Evolutionary conservation across 2,797 vertebrate species (phyloP), one percentile per base, ranked within the genome.

Genomic region (Podarcis siculus): DNA sequence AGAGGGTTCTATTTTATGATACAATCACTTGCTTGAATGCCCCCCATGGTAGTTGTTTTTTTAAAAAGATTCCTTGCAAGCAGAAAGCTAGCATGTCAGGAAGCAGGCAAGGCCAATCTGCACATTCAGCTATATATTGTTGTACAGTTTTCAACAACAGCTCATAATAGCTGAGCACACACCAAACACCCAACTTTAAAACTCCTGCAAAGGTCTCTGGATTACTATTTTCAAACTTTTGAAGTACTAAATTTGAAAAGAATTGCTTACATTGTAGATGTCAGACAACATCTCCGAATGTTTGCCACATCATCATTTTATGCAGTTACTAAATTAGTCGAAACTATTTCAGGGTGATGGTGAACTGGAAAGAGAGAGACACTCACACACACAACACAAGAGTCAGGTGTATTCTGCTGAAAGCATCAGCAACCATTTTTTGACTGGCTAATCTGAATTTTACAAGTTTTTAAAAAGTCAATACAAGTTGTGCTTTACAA

Each of bases 401-500:
- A 32, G 30, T 9, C 3, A 69, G 37, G 39, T 64, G 61, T 15
- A 69, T 79, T 79, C 71, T 23, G 21, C 25, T 66, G 82, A 45
- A 79, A 86, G 79, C 71, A 80, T 55, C 32, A 49, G 17, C 32
- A 77, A 55, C 2, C 8, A 75, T 30, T 84, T 71, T 86, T 85
- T 86, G 79, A 81, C 78, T 67, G 77, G 15, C 35, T 76, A 64
- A 61, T 61, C 19, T 4, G 13, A 64, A 71, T 77, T 92, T 91
- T 90, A 49, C 55, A 91, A 89, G 76, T 69, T 84, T 89, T 66
- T 75, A 89, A 91, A 89, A 91, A 73, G 58, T 87, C 89, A 94
- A 69, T 72, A 81, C 89, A 72, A 61, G 35, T 61, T 92, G 83
- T 82, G 73, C 83, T 93, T 93, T 83, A 67, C 77, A 83, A 79